A percentile compares a stretch with the other conserved stretches of the same genome.
phyloP scores from a whole-genome alignment of 1,140 invertebrate genomes.

The Megalonaias nervosa region DNA sequence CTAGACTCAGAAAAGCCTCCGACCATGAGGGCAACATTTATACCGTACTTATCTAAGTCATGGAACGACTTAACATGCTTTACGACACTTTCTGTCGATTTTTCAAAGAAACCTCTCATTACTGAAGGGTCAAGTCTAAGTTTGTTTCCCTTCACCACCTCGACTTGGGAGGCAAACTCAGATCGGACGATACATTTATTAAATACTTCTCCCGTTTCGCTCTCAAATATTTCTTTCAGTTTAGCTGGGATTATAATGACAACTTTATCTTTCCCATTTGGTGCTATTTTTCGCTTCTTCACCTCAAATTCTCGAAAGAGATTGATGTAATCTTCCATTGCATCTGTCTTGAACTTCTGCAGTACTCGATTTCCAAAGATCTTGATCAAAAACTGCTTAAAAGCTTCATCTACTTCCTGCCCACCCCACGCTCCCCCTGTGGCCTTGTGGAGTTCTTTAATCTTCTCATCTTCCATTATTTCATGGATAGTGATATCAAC shows the following conservation, averaged over 20 bases:
- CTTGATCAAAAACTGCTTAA: neutral
- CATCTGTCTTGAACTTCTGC: neutral
- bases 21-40: neutral
- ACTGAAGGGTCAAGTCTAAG: neutral
- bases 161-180: neutral
- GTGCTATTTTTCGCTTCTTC: neutral
- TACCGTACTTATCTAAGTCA: neutral
- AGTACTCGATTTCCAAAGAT: neutral
- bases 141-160: neutral
- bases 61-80: neutral
- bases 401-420: neutral
- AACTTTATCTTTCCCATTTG: neutral
- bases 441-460: neutral
- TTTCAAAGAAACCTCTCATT: neutral
- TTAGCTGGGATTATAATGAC: neutral
- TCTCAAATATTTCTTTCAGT: neutral
- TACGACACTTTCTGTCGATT: neutral
- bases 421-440: neutral
- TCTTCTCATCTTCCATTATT: neutral
- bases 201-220: neutral
- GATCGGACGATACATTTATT: too few species aligned
- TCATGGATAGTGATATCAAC: too few species aligned
- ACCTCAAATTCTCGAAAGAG: conserved; percentile 1
- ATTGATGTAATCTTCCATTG: neutral
- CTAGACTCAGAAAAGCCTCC: conserved; percentile 6